Base-by-base conservation (phyloP, 2,797 vertebrate genomes). In the Neomorphus geoffroyi region DNA sequence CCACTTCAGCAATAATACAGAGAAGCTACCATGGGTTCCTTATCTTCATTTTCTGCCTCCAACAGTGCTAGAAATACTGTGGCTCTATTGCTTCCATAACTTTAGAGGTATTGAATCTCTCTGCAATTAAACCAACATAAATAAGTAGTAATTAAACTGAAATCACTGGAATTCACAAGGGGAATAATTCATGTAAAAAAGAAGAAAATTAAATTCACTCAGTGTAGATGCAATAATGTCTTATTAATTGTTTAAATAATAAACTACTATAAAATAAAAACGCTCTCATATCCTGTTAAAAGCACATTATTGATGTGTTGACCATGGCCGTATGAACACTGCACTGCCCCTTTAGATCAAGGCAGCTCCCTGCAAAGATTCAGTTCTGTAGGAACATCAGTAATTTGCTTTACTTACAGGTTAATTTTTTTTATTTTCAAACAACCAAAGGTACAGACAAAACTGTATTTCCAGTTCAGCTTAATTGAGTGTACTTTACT, bases 81-180 rank as follows among this genome's bases (percentile, higher is more conserved):
- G 9, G 51, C 26, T 90, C 70, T 79, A 51, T 16, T 79, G 45
- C 56, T 84, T 70, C 41, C 43, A 41, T 82, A 92, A 77, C 21
- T 93, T 86, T 32, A 75, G 56, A 69, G 10, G 14, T 69, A 91
- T 14, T 79, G 46, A 94, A 84, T 45, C 24, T 89, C 35, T 46
- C 48, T 82, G 53, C 67, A 91, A 73, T 80, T 94, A 85, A 81
- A 88, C 60, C n/a, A 72, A 81, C 35, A 79, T 72, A 94, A 88
- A 79, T 73, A 92, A 88, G 66, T 24, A 86, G 73, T 18, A 92
- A 88, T 88, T 94, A 80, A 93, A 19, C 53, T 67, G 56, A 89
- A 95, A 94, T 77, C 53, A 65, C 26, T 18, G 27, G 37, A 87
- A 92, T 82, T 92, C 64, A 35, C 51, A 73, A 90, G 32, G 16